A percentile compares a stretch with the other conserved stretches of the same genome.
Evolutionary conservation across 2,797 vertebrate species (phyloP).

Genomic region (Pantherophis vulpinus): DNA sequence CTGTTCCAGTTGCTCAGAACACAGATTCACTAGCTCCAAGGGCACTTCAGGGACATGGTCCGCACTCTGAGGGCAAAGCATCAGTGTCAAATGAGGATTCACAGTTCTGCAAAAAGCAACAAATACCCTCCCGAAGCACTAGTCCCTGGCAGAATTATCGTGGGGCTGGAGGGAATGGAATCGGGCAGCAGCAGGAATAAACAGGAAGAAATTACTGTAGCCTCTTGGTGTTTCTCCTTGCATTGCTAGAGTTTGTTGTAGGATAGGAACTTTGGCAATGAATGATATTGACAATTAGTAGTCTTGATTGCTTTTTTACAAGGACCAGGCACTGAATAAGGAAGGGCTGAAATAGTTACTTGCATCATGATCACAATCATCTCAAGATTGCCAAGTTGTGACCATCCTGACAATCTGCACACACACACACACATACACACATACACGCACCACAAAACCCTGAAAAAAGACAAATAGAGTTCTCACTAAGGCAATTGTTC

Average conservation of each 20-base stretch:
- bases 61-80: conserved; percentile 76
- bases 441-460: background rate
- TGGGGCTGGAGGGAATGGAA: background rate
- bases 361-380: background rate
- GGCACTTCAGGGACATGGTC: conserved; percentile 87
- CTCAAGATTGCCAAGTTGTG: background rate
- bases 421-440: background rate
- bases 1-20: conserved; percentile 82
- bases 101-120: background rate
- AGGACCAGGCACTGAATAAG: background rate
- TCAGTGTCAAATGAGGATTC: conserved; percentile 39
- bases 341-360: background rate
- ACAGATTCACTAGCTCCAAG: conserved; percentile 79
- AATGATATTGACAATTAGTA: background rate
- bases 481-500: conserved; percentile 4
- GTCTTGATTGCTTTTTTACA: background rate
- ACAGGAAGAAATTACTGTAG: background rate
- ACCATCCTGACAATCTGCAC: background rate
- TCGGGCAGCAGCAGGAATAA: background rate
- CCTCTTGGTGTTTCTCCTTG: background rate
- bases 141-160: background rate
- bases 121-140: background rate
- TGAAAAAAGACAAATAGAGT: background rate
- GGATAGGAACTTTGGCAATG: background rate
- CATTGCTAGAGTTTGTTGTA: background rate